phyloP scores from a whole-genome alignment of 1,140 invertebrate genomes.

The Drosophila arizonae region DNA sequence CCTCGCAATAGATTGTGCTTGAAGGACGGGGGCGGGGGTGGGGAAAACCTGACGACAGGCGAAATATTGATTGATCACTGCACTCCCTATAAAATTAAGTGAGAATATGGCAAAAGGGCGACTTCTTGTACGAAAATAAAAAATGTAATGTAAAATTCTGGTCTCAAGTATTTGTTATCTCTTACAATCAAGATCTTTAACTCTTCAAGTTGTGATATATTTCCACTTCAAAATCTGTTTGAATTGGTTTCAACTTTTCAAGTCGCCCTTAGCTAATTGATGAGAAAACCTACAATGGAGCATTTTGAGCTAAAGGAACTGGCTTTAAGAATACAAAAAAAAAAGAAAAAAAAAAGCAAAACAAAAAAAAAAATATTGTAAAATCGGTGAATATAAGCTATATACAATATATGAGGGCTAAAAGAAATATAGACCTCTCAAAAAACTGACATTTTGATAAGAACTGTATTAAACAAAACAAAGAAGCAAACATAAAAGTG shows the following conservation, averaged over 20 bases:
- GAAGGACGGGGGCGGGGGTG: not conserved
- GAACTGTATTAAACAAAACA: conserved; percentile 15
- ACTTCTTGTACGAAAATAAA: not conserved
- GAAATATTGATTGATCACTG: conserved; percentile 33
- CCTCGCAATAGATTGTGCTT: conserved; percentile 27
- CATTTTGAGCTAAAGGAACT: not conserved
- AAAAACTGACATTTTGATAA: conserved; percentile 42
- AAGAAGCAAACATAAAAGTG: conserved; percentile 2
- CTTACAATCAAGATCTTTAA: conserved; percentile 20
- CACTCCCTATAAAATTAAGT: conserved; percentile 24
- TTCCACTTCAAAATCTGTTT: conserved; percentile 25
- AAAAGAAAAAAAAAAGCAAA: not conserved
- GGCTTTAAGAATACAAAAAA: not conserved
- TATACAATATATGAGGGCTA: conserved; percentile 9
- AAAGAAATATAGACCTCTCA: conserved; percentile 10
- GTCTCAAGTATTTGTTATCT: not conserved
- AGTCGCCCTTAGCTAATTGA: not conserved
- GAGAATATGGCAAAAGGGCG: not conserved
- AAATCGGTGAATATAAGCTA: conserved; percentile 31
- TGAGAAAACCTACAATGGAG: conserved; percentile 2
- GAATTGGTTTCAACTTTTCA: conserved; percentile 7
- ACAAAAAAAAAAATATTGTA: conserved; percentile 4
- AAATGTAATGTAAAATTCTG: not conserved
- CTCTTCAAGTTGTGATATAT: conserved; percentile 42
- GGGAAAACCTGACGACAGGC: not conserved